Conservation (phyloP, 2,113 vertebrate genomes). For the Microcebus lehilahytsara region DNA sequence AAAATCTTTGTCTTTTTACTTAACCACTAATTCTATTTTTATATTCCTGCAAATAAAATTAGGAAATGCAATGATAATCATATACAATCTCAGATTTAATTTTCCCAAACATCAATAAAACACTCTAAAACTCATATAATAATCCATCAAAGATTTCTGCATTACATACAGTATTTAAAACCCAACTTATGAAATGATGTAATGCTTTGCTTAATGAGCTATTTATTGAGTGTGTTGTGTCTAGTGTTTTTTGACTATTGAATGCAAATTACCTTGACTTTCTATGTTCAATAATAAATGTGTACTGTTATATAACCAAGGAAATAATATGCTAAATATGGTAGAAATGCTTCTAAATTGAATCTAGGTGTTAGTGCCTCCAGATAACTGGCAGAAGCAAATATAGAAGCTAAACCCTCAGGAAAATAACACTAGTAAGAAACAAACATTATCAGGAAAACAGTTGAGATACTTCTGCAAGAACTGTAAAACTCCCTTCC, state of each 20-base stretch:
- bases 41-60: background rate
- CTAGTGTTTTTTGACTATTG: background rate
- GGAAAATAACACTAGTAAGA: slow-evolving; percentile 20
- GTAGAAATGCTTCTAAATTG: background rate
- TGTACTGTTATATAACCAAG: background rate
- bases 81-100: background rate
- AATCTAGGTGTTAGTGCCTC: background rate
- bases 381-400: background rate
- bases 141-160: background rate
- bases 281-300: background rate
- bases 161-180: background rate
- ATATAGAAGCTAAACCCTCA: background rate
- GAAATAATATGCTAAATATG: background rate
- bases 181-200: background rate
- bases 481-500: background rate
- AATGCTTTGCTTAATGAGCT: background rate
- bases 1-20: background rate
- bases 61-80: background rate
- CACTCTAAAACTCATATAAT: background rate
- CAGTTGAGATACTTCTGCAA: background rate
- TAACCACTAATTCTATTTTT: background rate
- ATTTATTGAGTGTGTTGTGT: background rate
- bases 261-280: background rate
- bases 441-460: background rate
- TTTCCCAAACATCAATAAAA: background rate